Percentiles rank a stretch among this genome's conserved stretches.
Conservation (phyloP, 2,113 vertebrate genomes). For the Amblyopsis rosae region DNA sequence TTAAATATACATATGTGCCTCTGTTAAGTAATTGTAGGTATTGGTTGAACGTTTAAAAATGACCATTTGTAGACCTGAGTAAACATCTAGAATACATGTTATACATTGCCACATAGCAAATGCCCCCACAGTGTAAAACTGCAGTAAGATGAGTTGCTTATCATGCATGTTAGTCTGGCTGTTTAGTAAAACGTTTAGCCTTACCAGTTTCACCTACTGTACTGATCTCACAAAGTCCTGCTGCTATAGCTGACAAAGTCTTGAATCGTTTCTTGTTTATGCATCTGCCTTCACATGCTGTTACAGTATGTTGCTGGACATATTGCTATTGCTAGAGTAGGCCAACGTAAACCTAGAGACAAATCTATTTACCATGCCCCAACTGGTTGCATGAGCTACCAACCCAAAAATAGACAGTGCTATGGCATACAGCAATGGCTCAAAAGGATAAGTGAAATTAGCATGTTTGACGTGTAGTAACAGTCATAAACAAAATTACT, state of each 20-base stretch:
- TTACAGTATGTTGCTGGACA: constrained; percentile 29
- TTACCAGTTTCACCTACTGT: constrained; percentile 46
- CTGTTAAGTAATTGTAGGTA: too few relatives aligned
- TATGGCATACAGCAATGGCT: constrained; percentile 59
- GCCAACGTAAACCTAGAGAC: constrained; percentile 39
- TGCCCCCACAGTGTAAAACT: neutral
- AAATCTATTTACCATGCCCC: constrained; percentile 66
- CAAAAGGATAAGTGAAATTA: constrained; percentile 35
- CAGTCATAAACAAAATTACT: neutral
- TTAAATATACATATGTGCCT: too few relatives aligned
- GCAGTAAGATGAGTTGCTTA: neutral
- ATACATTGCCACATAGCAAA: neutral
- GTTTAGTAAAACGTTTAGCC: neutral
- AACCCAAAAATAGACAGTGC: constrained; percentile 76
- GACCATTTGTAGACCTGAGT: too few relatives aligned
- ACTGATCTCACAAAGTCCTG: constrained; percentile 9
- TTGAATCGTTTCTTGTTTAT: constrained; percentile 30
- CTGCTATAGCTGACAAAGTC: constrained; percentile 28
- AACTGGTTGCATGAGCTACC: constrained; percentile 59
- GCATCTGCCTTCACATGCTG: constrained; percentile 29
- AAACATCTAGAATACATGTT: neutral
- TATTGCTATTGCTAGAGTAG: constrained; percentile 7
- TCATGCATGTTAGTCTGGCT: neutral
- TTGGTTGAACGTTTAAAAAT: too few relatives aligned
- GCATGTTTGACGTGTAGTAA: constrained; percentile 16